These are phyloP conservation scores for Pomatorhinus ruficollis DNA, from an alignment of 2,113 vertebrate genomes.

Conservation along the genomic window DNA sequence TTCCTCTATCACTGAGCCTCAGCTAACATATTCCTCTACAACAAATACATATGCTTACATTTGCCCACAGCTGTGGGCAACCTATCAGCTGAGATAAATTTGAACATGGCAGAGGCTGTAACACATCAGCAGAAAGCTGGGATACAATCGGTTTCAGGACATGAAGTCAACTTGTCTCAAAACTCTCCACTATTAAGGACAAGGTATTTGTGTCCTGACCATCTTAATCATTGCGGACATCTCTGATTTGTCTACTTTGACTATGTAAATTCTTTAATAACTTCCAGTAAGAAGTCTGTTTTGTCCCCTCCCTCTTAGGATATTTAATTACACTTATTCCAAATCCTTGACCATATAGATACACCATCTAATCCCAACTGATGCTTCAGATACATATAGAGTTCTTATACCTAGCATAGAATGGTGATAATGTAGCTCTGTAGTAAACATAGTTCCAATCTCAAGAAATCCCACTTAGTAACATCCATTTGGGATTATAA, in stretches of 20 bases:
- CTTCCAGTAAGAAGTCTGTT: neutral
- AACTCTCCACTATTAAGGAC: neutral
- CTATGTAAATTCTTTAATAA: neutral
- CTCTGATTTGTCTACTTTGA: neutral
- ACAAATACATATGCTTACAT: rapidly evolving
- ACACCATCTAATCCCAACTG: neutral
- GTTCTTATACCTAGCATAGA: neutral
- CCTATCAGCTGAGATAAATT: neutral
- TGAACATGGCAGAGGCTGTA: neutral
- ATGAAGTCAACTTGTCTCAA: neutral
- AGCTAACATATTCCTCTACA: neutral
- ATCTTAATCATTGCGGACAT: neutral
- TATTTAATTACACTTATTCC: neutral
- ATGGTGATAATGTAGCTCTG: neutral
- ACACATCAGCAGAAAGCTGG: neutral
- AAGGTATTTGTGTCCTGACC: neutral
- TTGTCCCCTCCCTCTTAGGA: neutral
- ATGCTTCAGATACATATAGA: neutral
- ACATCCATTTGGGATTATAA: neutral
- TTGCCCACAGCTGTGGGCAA: neutral
- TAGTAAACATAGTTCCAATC: neutral
- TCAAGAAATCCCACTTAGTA: neutral
- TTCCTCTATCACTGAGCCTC: neutral
- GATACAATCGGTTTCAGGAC: neutral
- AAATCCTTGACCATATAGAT: neutral